phyloP scores from a whole-genome alignment of 2,113 vertebrate genomes.

The Vulpes ferrilata region DNA sequence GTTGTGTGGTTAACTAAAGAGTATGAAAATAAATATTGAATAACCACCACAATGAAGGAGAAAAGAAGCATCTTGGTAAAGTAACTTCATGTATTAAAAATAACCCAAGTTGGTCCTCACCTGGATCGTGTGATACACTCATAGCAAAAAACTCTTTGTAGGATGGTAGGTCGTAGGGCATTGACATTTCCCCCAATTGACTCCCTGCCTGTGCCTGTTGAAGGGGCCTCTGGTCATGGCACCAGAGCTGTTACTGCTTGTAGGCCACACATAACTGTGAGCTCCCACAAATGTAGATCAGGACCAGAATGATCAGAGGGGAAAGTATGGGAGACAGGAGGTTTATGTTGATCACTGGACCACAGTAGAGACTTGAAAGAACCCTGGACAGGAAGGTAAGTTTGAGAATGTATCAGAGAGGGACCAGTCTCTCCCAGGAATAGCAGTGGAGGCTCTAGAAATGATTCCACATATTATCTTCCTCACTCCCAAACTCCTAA shows the following conservation, averaged over 20 bases:
- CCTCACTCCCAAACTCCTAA: background rate
- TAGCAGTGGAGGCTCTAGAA: background rate
- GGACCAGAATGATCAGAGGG: background rate
- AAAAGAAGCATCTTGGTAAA: background rate
- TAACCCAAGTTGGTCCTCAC: background rate
- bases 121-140: background rate
- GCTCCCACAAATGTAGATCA: background rate
- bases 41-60: constrained; percentile 66
- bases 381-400: background rate
- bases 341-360: background rate
- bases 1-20: constrained; percentile 58
- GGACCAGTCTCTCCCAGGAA: background rate
- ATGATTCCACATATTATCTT: background rate
- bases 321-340: background rate
- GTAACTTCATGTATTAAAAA: background rate
- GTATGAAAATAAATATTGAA: constrained; percentile 58
- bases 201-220: background rate
- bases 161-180: background rate
- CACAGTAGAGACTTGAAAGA: background rate
- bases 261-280: rapidly evolving
- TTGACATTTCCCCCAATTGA: rapidly evolving
- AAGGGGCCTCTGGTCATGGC: background rate
- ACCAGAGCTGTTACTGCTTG: background rate
- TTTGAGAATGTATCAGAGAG: background rate
- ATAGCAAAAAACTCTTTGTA: background rate